Evolutionary conservation across 2,797 vertebrate genomes (phyloP), one percentile per base, ranked within the genome.

Genomic region (Neolamprologus multifasciatus): DNA sequence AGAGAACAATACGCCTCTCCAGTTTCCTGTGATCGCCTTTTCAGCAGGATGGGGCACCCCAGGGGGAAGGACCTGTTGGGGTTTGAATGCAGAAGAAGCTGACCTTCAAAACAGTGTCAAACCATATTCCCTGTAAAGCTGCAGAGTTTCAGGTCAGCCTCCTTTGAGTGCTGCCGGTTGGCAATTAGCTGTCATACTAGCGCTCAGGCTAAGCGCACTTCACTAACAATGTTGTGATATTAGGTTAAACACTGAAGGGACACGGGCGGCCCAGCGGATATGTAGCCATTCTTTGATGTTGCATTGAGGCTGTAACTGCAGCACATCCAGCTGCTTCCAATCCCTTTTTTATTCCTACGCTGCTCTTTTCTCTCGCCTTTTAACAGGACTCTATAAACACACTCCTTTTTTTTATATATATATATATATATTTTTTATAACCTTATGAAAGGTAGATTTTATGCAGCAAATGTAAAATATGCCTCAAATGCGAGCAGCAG

Each of bases 71-170:
- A 86, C 79, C 86, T 86, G 87, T 84, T 86, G 91, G 87, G 86
- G 80, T 84, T 89, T 85, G 79, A 91, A 90, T 88, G 89, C 84
- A 84, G 64, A 88, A 88, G 81, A 87, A 85, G 74, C 81, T 93
- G 93, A 93, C 93, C 93, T 95, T 94, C 92, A 93, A 89, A 94
- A 93, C 90, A 78, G 77, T 80, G 87, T 91, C 86, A 85, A 92
- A 90, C 84, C 88, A 78, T 84, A 69, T 86, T 92, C 83, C 77
- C 83, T 33, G 81, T 62, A 45, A 87, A 78, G 83, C 86, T 23
- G 79, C 12, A 0, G 59, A 84, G 88, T 87, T 91, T 91, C 77
- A 59, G 83, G 86, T 87, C 33, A 80, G 78, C 80, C 84, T 79
- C 83, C 80, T 90, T 86, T 64, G 86, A 87, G 59, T 85, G 64